phyloP scores from a whole-genome alignment of 2,113 vertebrate species.

The Eidolon helvum region DNA sequence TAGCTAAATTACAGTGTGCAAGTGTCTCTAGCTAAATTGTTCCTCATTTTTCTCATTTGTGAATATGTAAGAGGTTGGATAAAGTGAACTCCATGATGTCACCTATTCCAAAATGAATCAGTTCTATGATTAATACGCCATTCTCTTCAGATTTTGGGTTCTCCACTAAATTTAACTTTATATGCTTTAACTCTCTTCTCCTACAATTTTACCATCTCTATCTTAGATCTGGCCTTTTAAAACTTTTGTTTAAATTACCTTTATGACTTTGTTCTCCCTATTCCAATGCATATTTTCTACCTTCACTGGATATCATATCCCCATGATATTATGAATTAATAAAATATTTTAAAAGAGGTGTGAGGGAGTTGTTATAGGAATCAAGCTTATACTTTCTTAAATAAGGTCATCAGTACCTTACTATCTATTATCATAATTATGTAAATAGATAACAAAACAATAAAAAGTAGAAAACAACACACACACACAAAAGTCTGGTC shows the following conservation, averaged over 20 bases:
- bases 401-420: neutral
- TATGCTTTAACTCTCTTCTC: neutral
- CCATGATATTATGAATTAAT: neutral
- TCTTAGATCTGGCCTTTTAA: neutral
- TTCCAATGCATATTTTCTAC: neutral
- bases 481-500: neutral
- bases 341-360: neutral
- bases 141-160: neutral
- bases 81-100: neutral
- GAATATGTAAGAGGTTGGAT: neutral
- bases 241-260: neutral
- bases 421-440: neutral
- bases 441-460: neutral
- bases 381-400: neutral
- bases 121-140: neutral
- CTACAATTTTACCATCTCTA: neutral
- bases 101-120: neutral
- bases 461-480: neutral
- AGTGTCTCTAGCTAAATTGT: neutral
- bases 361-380: neutral
- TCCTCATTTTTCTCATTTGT: neutral
- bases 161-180: neutral
- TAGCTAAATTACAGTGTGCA: neutral
- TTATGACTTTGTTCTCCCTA: neutral
- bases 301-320: neutral